phyloP scores from a whole-genome alignment of 2,888 invertebrate genomes.

The Clistopyga incitator region DNA sequence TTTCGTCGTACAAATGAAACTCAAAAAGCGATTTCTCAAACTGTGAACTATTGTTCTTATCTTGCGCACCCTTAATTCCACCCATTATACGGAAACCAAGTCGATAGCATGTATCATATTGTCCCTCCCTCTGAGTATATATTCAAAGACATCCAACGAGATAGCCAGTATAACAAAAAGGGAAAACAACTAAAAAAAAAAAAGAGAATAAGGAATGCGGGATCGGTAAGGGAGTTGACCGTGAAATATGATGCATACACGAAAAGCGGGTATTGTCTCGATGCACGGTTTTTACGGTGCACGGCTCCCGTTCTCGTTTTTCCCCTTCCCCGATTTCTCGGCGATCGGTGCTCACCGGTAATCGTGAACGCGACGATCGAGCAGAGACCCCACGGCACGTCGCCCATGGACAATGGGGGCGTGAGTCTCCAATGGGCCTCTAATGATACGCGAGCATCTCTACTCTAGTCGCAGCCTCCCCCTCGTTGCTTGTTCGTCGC shows the following conservation, averaged over 20 bases:
- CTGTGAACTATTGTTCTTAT: not conserved
- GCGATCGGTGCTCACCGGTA: slow-evolving; percentile 16
- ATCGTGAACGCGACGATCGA: slow-evolving; percentile 57
- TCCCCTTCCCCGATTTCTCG: slow-evolving; percentile 30
- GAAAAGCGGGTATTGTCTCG: slow-evolving; percentile 79
- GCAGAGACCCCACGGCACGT: slow-evolving; percentile 59
- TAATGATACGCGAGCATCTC: slow-evolving; percentile 78
- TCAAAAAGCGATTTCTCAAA: too few relatives aligned
- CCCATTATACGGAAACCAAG: not conserved
- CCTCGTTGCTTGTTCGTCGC: slow-evolving; percentile 32
- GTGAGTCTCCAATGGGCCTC: slow-evolving; percentile 77
- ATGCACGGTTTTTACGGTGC: slow-evolving; percentile 54
- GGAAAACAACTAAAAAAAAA: not conserved
- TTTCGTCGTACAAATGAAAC: too few relatives aligned
- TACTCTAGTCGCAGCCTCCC: slow-evolving; percentile 53
- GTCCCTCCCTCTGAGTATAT: not conserved
- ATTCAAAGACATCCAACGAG: not conserved
- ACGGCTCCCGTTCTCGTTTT: slow-evolving; percentile 38
- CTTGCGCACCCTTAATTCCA: not conserved
- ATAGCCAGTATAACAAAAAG: slow-evolving; percentile 13
- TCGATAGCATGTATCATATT: slow-evolving; percentile 20
- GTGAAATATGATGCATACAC: slow-evolving; percentile 80
- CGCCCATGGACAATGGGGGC: slow-evolving; percentile 76
- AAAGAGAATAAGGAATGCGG: not conserved
- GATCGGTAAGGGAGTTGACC: slow-evolving; percentile 70